Percentiles rank a stretch among this genome's conserved stretches.
phyloP scores from a whole-genome alignment of 2,113 vertebrate species.

The Nicator chloris region DNA sequence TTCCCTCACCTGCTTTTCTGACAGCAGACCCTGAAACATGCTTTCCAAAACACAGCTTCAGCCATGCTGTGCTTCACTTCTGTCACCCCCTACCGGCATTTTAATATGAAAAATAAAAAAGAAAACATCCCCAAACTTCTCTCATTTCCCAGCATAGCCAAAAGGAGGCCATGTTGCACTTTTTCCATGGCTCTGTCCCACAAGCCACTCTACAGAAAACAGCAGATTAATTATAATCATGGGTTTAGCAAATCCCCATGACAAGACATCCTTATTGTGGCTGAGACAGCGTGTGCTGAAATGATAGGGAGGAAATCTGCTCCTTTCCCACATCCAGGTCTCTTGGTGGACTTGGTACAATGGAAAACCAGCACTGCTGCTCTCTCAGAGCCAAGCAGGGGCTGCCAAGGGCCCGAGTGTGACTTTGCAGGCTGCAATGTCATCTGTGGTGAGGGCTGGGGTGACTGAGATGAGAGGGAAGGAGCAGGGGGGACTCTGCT shows the following conservation, averaged over 20 bases:
- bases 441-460: neutral
- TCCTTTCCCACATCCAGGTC: neutral
- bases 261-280: conserved; percentile 40
- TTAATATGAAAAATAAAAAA: neutral
- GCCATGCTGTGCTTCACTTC: neutral
- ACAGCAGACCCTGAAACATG: neutral
- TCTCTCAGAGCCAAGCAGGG: neutral
- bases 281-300: neutral
- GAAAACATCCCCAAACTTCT: neutral
- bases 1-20: neutral
- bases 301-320: conserved; percentile 47
- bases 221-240: conserved; percentile 64
- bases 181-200: conserved; percentile 25
- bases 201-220: conserved; percentile 47
- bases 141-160: conserved; percentile 34
- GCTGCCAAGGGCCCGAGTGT: fast-evolving
- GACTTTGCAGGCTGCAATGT: conserved; percentile 8
- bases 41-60: neutral
- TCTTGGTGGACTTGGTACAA: neutral
- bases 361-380: neutral
- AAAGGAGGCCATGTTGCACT: conserved; percentile 18
- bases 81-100: neutral
- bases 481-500: neutral
- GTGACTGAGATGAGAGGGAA: neutral
- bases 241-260: conserved; percentile 56